Percentiles rank a stretch among this genome's conserved stretches.
Conservation (phyloP, 2,797 vertebrate genomes). For the Cirrhinus molitorella region DNA sequence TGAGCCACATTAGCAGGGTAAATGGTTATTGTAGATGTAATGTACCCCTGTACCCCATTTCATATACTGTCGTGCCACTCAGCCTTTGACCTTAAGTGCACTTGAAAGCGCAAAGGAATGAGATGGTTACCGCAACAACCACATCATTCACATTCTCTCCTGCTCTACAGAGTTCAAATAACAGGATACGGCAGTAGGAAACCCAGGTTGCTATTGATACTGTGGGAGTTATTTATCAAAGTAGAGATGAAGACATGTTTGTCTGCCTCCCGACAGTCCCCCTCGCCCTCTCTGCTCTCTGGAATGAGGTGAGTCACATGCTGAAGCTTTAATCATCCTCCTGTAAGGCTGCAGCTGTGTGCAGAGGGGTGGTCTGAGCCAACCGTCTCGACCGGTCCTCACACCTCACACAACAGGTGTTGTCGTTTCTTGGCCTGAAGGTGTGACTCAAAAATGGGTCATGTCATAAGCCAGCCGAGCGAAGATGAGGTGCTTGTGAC, state of each 20-base stretch:
- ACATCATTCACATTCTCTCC: slow-evolving; percentile 23
- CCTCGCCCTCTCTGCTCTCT: neutral
- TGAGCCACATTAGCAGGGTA: neutral
- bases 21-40: too few relatives aligned
- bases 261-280: neutral
- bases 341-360: slow-evolving; percentile 17
- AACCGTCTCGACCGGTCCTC: neutral
- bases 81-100: slow-evolving; percentile 15
- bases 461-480: slow-evolving; percentile 8
- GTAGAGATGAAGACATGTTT: slow-evolving; percentile 15
- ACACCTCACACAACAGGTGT: slow-evolving; percentile 52
- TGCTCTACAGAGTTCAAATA: slow-evolving; percentile 1
- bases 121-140: neutral
- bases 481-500: neutral
- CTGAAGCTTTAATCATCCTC: slow-evolving; percentile 48
- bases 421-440: neutral
- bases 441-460: slow-evolving; percentile 27
- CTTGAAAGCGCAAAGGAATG: neutral
- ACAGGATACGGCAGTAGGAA: neutral
- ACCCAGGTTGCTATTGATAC: slow-evolving; percentile 5
- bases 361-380: slow-evolving; percentile 32
- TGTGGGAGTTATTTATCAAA: slow-evolving; percentile 13
- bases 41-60: neutral
- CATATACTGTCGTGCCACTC: neutral
- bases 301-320: slow-evolving; percentile 42